Evolutionary conservation across 2,888 invertebrate genomes (phyloP).

Genomic region (Spisula solida): DNA sequence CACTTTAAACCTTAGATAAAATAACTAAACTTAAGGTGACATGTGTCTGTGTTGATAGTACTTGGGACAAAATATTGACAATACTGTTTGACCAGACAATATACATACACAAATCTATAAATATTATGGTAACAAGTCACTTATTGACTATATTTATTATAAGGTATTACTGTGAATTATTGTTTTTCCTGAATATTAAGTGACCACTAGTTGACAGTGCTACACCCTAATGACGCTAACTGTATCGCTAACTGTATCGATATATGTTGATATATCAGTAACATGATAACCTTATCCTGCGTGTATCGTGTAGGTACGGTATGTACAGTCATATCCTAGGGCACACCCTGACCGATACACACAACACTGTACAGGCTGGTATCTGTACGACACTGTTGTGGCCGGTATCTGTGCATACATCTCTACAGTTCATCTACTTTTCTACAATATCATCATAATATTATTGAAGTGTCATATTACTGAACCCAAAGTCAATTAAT

Average conservation of each 20-base stretch:
- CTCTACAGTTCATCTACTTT: neutral
- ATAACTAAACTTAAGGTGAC: neutral
- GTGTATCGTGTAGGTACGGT: too few relatives aligned
- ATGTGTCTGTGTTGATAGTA: neutral
- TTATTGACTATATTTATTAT: neutral
- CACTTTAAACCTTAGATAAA: too few relatives aligned
- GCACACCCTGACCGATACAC: neutral
- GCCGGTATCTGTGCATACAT: neutral
- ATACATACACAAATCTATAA: neutral
- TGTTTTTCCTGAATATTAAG: neutral
- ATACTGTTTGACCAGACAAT: neutral
- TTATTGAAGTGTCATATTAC: neutral
- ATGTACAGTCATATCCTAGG: slow-evolving; percentile 8
- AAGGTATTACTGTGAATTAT: neutral
- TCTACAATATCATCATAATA: neutral
- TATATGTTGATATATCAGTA: neutral
- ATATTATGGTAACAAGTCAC: neutral
- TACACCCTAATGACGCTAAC: neutral
- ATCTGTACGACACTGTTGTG: neutral
- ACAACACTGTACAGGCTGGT: neutral
- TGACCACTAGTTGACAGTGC: neutral
- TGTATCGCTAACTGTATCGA: slow-evolving; percentile 2
- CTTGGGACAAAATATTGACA: neutral
- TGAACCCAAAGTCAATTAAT: neutral
- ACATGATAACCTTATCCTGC: neutral